Evolutionary conservation across 2,797 vertebrate species (phyloP), one percentile per base, ranked within the genome.

Genomic region (Rhabdomys pumilio): DNA sequence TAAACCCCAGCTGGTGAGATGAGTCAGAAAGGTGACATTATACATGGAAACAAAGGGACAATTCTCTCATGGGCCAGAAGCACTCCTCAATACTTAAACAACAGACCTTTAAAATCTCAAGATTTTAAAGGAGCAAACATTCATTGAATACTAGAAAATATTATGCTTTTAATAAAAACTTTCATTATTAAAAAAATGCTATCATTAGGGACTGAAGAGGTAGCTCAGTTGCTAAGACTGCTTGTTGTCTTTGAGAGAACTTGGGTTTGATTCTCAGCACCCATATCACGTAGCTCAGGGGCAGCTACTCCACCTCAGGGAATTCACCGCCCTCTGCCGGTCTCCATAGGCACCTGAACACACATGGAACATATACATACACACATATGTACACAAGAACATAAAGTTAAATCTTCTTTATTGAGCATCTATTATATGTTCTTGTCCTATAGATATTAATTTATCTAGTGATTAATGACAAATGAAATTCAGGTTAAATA

Each of bases 401-500:
- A 83, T 47, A 63, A 31, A 83, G 63, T 63, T 11, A 63, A 63
- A 83, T 61, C 12, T 61, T 61, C 34, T 24, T 84, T 90, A 55
- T 19, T 89, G 73, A 94, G 19, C 50, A 85, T 61, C 41, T 77
- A 31, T 59, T 50, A 38, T n/a, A 20, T 63, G 65, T 31, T 83
- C 59, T 83, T 83, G 82, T 65, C 34, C 69, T 89, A 11, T 55
- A 83, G 31, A 22, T 65, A 19, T 7, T 93, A 55, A 87, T 90
- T 96, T 93, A 73, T 85, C 77, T 88, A 84, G 41, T 79, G 34
- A 72, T 63, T 67, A 26, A 41, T 53, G 7, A 76, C 63, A 93
- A 93, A 93, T n/a, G 17, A 93, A 90, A 79, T 3, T 73, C 85
- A 84, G 61, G 88, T 63, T 80, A 90, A 93, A 72, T 53, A 61